These are phyloP conservation scores for Sialia sialis DNA, from an alignment of 2,113 vertebrate genomes.

Conservation along the genomic window DNA sequence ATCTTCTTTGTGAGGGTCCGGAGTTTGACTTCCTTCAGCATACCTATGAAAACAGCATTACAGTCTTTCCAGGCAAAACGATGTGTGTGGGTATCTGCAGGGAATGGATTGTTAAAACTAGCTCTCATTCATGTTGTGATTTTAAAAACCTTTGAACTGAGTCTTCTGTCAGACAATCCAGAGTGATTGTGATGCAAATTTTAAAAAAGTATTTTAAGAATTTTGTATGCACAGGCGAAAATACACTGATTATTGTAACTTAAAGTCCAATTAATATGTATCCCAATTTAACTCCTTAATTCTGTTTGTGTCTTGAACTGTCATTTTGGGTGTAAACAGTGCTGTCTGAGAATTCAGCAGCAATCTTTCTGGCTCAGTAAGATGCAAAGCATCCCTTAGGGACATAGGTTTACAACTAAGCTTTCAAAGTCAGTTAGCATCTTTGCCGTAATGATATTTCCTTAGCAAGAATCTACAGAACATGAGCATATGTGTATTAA, in stretches of 20 bases:
- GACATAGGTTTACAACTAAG: background rate
- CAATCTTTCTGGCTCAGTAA: background rate
- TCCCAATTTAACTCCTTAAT: background rate
- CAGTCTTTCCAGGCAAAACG: background rate
- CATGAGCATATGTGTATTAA: background rate
- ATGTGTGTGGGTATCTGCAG: background rate
- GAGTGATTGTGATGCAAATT: background rate
- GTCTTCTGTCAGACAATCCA: background rate
- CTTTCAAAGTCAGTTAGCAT: slow-evolving; percentile 24
- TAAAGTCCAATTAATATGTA: background rate
- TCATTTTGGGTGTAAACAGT: background rate
- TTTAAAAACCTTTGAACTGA: background rate
- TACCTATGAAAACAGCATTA: background rate
- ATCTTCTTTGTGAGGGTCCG: background rate
- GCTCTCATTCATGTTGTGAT: background rate
- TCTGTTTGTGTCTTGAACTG: background rate
- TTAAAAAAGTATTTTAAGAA: background rate
- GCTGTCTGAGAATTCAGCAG: background rate
- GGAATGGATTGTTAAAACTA: background rate
- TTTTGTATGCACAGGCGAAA: background rate
- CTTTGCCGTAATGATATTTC: background rate
- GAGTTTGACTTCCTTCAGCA: background rate
- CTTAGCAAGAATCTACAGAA: background rate
- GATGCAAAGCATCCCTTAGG: background rate
- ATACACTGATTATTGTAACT: background rate